Evolutionary conservation across 2,888 invertebrate genomes (phyloP).

Genomic region (Clepsis dumicolana): DNA sequence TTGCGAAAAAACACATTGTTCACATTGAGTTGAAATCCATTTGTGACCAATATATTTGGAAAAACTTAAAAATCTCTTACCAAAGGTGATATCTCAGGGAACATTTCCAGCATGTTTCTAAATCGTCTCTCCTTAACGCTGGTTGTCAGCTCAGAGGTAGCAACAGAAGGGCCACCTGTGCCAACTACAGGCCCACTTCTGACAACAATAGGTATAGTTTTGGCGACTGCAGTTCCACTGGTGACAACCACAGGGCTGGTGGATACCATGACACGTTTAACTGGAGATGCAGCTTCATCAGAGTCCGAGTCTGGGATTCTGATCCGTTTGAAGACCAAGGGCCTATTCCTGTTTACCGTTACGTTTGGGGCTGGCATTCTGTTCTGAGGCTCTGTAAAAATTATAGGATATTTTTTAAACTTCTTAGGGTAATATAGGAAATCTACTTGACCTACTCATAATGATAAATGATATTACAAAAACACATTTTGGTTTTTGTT

Average conservation of each 20-base stretch:
- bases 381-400: constrained; percentile 56
- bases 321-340: constrained; percentile 75
- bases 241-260: constrained; percentile 18
- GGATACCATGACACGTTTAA: constrained; percentile 54
- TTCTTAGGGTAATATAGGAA: no score
- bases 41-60: no score
- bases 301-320: constrained; percentile 85
- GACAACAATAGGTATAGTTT: background rate
- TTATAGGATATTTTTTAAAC: no score
- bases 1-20: no score
- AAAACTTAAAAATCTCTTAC: constrained; percentile 66
- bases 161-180: constrained; percentile 3
- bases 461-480: no score
- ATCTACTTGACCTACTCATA: no score
- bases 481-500: background rate
- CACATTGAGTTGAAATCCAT: no score
- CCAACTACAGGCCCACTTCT: constrained; percentile 7
- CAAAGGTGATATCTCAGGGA: constrained; percentile 86
- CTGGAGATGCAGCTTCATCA: constrained; percentile 73
- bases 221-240: background rate
- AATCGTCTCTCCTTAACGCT: constrained; percentile 86
- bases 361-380: constrained; percentile 71
- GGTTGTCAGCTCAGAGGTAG: constrained; percentile 65
- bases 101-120: constrained; percentile 87
- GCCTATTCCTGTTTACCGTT: constrained; percentile 59